These are phyloP conservation scores for Lepilemur septentrionalis DNA, from an alignment of 2,797 vertebrate species.

Conservation along the genomic window DNA sequence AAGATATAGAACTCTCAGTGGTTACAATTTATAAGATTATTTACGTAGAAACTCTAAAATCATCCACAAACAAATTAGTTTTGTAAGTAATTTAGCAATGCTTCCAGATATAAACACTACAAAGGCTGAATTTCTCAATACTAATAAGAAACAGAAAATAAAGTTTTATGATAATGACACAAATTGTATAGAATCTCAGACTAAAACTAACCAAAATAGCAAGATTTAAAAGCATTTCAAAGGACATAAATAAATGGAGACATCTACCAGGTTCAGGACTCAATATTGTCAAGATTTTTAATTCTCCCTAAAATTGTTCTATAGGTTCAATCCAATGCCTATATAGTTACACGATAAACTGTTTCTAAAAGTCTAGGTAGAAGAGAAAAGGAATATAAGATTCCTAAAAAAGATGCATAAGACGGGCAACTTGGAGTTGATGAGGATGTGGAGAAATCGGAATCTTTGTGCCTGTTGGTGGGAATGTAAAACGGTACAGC, in stretches of 20 bases:
- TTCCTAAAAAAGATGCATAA: background rate
- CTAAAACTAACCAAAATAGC: background rate
- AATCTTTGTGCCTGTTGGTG: background rate
- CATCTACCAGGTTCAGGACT: background rate
- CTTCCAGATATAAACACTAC: background rate
- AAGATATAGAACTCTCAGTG: background rate
- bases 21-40: background rate
- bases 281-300: background rate
- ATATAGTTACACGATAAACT: background rate
- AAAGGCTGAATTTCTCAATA: background rate
- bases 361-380: background rate
- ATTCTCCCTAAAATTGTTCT: background rate
- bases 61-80: background rate
- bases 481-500: background rate
- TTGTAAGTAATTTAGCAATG: background rate
- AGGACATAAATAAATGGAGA: background rate
- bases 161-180: background rate
- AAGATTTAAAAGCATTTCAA: background rate
- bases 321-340: background rate
- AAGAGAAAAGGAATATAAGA: background rate
- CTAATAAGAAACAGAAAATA: background rate
- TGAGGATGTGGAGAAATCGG: background rate
- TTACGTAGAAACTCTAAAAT: background rate
- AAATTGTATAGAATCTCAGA: background rate
- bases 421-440: background rate